These are phyloP conservation scores for Eupithecia insigniata DNA, from an alignment of 2,888 invertebrate genomes.

Conservation along the genomic window DNA sequence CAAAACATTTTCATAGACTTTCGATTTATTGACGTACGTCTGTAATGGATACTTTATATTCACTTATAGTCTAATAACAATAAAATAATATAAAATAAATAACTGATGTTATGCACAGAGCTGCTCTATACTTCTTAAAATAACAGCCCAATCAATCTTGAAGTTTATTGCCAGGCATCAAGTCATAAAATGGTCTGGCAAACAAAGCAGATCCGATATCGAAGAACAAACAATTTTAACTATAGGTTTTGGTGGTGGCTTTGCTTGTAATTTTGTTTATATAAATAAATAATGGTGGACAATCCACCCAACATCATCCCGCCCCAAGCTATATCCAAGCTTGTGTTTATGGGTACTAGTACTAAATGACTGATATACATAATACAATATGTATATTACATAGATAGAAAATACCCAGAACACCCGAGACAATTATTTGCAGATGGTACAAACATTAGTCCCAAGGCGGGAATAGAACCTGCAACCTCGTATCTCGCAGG, in stretches of 20 bases:
- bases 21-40: not conserved
- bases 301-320: too few relatives aligned
- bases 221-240: slow-evolving; percentile 34
- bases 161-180: slow-evolving; percentile 35
- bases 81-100: slow-evolving; percentile 33
- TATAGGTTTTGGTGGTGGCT: not conserved
- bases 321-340: too few relatives aligned
- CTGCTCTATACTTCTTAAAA: slow-evolving; percentile 32
- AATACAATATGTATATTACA: too few relatives aligned
- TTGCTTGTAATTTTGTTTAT: not conserved
- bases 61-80: slow-evolving; percentile 30
- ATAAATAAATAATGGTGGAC: not conserved
- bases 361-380: too few relatives aligned
- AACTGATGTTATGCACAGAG: slow-evolving; percentile 28
- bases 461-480: too few relatives aligned
- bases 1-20: not conserved
- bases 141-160: slow-evolving; percentile 36
- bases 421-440: too few relatives aligned
- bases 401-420: too few relatives aligned
- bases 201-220: slow-evolving; percentile 37
- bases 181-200: slow-evolving; percentile 33
- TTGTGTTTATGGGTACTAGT: too few relatives aligned
- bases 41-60: not conserved
- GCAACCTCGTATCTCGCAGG: too few relatives aligned
- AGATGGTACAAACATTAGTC: too few relatives aligned